A percentile compares a stretch with the other conserved stretches of the same genome.
phyloP scores from a whole-genome alignment of 2,113 vertebrate species.

The Lamprologus speciosus region DNA sequence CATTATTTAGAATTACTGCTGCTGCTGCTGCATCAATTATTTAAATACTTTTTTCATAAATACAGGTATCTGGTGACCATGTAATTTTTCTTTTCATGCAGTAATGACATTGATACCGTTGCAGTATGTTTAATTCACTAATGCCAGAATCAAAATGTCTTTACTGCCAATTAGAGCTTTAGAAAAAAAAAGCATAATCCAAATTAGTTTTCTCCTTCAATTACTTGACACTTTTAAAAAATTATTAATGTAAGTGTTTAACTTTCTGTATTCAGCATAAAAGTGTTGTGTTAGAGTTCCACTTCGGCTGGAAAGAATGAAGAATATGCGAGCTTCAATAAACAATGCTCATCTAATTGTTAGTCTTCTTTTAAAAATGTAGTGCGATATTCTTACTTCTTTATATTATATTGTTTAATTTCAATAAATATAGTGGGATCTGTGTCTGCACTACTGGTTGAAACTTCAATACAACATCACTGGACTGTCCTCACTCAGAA shows the following conservation, averaged over 20 bases:
- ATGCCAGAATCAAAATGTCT: background rate
- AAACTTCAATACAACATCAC: background rate
- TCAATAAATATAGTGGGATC: background rate
- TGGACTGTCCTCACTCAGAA: background rate
- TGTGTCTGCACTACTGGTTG: background rate
- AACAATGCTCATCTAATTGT: background rate
- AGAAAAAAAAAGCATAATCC: background rate
- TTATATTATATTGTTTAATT: background rate
- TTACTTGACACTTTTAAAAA: background rate
- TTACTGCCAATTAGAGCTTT: background rate
- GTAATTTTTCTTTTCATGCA: background rate
- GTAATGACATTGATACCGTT: background rate
- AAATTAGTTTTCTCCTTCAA: background rate
- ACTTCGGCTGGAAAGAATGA: background rate
- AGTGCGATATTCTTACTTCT: background rate
- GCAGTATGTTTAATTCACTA: background rate
- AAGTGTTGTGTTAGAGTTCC: background rate
- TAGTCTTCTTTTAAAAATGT: background rate
- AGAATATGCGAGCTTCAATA: background rate
- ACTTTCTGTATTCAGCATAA: background rate
- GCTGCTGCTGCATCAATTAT: background rate
- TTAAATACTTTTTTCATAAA: background rate
- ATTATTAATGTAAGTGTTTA: background rate
- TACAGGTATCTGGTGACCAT: background rate
- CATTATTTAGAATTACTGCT: background rate